phyloP scores from a whole-genome alignment of 2,797 vertebrate genomes.

The Acanthurus leucopareius region DNA sequence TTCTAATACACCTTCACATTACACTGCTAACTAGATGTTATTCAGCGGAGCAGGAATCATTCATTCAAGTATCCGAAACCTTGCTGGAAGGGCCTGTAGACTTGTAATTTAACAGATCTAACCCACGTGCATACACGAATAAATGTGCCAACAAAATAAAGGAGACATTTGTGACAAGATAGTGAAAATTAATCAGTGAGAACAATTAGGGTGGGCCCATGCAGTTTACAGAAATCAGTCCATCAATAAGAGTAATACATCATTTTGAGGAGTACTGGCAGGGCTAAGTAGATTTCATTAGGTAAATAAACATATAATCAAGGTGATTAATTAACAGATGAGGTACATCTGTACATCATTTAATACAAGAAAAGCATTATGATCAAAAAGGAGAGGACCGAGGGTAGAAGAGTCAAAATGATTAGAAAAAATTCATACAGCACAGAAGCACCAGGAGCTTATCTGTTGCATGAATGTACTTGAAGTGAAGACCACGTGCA shows the following conservation, averaged over 20 bases:
- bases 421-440: background rate
- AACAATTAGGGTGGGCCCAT: conserved; percentile 84
- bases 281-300: conserved; percentile 78
- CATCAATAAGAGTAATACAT: conserved; percentile 83
- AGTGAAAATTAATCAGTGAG: conserved; percentile 82
- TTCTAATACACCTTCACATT: background rate
- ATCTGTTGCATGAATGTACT: conserved; percentile 10
- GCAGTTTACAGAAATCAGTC: conserved; percentile 78
- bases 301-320: conserved; percentile 88
- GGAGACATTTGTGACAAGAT: conserved; percentile 80
- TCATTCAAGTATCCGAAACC: background rate
- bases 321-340: conserved; percentile 85
- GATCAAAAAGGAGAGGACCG: conserved; percentile 54
- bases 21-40: conserved; percentile 1
- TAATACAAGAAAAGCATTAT: conserved; percentile 74
- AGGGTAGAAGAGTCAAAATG: conserved; percentile 5
- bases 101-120: conserved; percentile 12
- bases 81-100: background rate
- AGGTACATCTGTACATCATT: conserved; percentile 48
- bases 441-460: background rate
- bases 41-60: background rate
- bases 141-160: conserved; percentile 61
- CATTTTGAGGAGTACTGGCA: conserved; percentile 82
- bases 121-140: background rate
- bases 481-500: background rate